Conservation (phyloP, 2,797 vertebrate genomes). For the Enteromius unitaeniatus region DNA sequence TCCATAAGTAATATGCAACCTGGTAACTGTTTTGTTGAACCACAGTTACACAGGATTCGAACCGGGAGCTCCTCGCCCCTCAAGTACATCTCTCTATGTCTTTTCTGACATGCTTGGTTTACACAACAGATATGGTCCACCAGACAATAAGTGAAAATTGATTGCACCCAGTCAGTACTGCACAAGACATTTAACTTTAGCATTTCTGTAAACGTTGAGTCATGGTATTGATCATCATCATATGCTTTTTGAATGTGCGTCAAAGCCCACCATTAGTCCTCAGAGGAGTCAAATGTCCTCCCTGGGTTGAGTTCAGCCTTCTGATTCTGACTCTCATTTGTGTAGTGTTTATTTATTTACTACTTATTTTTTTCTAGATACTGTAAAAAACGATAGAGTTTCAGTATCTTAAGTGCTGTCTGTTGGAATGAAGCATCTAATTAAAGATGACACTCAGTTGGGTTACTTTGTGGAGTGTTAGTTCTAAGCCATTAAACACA, state of each 20-base stretch:
- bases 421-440: slow-evolving; percentile 52
- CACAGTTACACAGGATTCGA: no score
- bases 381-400: neutral
- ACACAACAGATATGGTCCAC: no score
- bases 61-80: no score
- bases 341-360: slow-evolving; percentile 29
- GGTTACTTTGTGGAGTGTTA: slow-evolving; percentile 52
- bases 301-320: neutral
- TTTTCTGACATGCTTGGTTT: no score
- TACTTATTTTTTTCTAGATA: neutral
- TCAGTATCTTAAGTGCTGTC: slow-evolving; percentile 23
- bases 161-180: no score
- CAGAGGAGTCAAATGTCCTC: neutral
- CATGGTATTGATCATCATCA: neutral
- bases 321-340: slow-evolving; percentile 31
- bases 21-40: no score
- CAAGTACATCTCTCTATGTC: no score
- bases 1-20: no score
- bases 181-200: neutral
- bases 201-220: neutral
- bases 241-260: neutral
- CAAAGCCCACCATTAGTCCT: neutral
- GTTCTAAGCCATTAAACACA: slow-evolving; percentile 46
- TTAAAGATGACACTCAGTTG: slow-evolving; percentile 55
- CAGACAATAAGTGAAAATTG: no score